Conservation (phyloP, 2,888 invertebrate species). For the Rhodophaea formosa region DNA sequence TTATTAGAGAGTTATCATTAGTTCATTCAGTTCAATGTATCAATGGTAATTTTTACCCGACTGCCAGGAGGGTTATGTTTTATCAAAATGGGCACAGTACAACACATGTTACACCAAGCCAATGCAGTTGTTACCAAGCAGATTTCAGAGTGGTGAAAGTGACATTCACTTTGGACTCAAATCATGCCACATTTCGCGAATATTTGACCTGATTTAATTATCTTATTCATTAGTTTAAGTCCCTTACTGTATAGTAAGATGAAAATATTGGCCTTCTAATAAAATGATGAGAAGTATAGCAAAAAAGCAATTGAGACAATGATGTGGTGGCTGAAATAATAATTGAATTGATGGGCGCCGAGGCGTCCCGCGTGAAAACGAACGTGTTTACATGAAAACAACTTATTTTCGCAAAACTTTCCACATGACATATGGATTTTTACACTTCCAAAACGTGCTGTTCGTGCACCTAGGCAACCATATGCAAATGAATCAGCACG, state of each 20-base stretch:
- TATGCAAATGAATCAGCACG: constrained; percentile 80
- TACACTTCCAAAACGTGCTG: constrained; percentile 34
- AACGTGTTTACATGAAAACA: constrained; percentile 20
- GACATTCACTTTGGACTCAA: constrained; percentile 58
- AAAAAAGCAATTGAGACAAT: neutral
- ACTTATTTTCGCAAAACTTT: constrained; percentile 16
- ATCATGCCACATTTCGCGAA: constrained; percentile 24
- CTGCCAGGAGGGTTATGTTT: no score
- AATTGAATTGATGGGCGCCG: neutral
- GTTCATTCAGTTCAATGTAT: no score
- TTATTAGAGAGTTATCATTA: no score
- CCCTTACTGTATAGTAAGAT: neutral
- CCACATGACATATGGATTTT: constrained; percentile 16
- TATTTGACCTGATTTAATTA: constrained; percentile 20
- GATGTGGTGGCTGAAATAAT: neutral
- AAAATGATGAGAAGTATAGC: neutral
- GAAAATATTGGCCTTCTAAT: neutral
- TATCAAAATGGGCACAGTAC: constrained; percentile 21
- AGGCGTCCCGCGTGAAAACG: constrained; percentile 1
- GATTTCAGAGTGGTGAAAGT: constrained; percentile 64
- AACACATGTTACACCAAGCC: constrained; percentile 26
- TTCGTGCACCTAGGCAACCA: constrained; percentile 45
- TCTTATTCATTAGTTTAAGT: neutral
- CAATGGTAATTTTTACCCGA: no score
- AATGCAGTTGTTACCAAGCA: constrained; percentile 40